These are phyloP conservation scores for Macheiramphus alcinus DNA, from an alignment of 2,113 vertebrate genomes.

Conservation along the genomic window DNA sequence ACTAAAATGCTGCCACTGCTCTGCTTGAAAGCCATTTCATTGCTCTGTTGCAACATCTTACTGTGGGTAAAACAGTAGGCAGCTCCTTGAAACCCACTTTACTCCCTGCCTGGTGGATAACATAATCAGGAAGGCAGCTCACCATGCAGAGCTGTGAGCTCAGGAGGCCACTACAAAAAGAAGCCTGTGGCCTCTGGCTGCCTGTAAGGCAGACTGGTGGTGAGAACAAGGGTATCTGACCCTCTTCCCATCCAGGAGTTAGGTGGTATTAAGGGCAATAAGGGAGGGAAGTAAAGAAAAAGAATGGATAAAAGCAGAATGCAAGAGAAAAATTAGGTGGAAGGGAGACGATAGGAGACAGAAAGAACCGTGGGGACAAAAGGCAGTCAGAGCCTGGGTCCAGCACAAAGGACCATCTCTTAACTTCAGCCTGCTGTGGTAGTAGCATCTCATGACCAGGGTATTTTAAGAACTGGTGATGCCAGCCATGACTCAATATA, in stretches of 20 bases:
- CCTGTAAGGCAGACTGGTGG: neutral
- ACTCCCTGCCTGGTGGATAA: neutral
- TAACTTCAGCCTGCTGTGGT: neutral
- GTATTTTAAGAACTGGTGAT: neutral
- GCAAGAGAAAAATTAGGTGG: neutral
- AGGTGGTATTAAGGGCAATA: neutral
- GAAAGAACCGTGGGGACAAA: neutral
- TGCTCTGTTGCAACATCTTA: neutral
- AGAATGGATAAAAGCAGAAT: neutral
- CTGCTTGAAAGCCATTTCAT: conserved; percentile 26
- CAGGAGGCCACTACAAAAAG: neutral
- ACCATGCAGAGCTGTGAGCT: neutral
- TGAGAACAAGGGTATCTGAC: neutral
- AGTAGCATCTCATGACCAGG: neutral
- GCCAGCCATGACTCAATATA: neutral
- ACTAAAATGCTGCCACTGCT: neutral
- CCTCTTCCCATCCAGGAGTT: neutral
- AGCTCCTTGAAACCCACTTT: conserved; percentile 30
- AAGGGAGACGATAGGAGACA: neutral
- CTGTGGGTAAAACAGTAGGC: conserved; percentile 1
- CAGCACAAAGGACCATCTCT: neutral
- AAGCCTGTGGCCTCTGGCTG: neutral
- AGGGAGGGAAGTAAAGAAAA: neutral
- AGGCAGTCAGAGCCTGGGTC: neutral
- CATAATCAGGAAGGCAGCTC: neutral